Evolutionary conservation across 2,797 vertebrate genomes (phyloP).

Genomic region (Notoglanidium macrostoma): DNA sequence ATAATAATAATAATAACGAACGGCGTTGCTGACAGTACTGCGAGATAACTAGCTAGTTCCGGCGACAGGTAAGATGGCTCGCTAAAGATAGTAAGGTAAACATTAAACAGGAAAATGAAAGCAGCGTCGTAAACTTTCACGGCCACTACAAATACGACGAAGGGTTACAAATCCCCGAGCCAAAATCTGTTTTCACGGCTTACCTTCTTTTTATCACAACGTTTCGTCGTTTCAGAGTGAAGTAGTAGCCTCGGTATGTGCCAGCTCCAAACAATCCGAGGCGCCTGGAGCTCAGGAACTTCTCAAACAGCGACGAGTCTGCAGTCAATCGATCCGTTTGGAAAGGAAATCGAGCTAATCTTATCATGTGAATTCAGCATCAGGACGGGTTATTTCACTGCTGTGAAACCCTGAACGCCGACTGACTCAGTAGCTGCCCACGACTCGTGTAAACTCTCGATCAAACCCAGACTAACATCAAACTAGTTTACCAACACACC

Average conservation of each 20-base stretch:
- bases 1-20: background rate
- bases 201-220: background rate
- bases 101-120: background rate
- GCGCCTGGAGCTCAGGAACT: background rate
- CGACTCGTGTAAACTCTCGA: background rate
- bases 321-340: background rate
- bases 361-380: too few relatives aligned
- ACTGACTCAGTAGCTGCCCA: background rate
- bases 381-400: background rate
- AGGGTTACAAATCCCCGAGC: background rate
- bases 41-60: background rate
- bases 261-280: background rate
- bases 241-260: background rate
- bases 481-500: conserved; percentile 11
- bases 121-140: background rate
- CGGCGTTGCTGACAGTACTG: background rate
- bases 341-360: background rate
- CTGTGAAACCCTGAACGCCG: too few relatives aligned
- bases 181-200: background rate
- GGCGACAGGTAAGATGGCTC: conserved; percentile 25
- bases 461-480: background rate
- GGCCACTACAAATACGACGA: background rate
- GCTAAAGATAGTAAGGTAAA: background rate
- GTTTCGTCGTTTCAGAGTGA: background rate
- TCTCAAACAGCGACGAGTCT: background rate